Conservation (phyloP, 2,888 invertebrate species). For the Choreutis nemorana region DNA sequence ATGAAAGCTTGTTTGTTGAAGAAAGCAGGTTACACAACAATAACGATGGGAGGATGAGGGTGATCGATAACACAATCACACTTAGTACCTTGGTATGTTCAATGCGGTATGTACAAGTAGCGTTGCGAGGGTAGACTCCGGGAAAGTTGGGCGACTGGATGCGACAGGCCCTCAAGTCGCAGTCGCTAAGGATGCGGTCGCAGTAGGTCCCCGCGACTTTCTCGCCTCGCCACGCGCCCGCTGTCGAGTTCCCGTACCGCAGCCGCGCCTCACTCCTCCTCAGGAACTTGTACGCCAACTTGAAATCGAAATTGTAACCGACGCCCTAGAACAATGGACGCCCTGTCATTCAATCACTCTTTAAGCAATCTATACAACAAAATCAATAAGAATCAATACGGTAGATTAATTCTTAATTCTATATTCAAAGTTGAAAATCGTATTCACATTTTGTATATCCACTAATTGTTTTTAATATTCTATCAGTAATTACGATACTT, state of each 20-base stretch:
- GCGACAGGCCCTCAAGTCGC: conserved; percentile 74
- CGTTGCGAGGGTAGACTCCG: conserved; percentile 87
- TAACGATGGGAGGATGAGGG: too few species aligned
- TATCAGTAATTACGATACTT: too few species aligned
- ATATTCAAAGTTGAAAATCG: too few species aligned
- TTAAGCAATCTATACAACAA: too few species aligned
- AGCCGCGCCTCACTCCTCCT: conserved; percentile 77
- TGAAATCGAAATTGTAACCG: conserved; percentile 84
- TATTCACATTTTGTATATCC: too few species aligned
- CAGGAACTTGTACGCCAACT: conserved; percentile 84
- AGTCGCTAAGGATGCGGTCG: conserved; percentile 81
- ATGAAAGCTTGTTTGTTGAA: too few species aligned
- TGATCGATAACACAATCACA: too few species aligned
- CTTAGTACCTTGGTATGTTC: conserved; percentile 63
- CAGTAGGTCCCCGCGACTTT: conserved; percentile 79
- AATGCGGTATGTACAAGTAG: conserved; percentile 81
- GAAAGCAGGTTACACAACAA: too few species aligned
- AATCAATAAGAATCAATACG: too few species aligned
- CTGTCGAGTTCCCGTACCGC: conserved; percentile 78
- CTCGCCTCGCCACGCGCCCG: conserved; percentile 79
- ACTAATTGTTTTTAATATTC: too few species aligned
- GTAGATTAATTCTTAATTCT: too few species aligned
- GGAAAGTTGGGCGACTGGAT: conserved; percentile 92
- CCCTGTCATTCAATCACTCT: too few species aligned
- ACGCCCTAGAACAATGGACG: conserved; percentile 72